These are phyloP conservation scores for Todiramphus chloris DNA, from an alignment of 2,113 vertebrate species.

Conservation along the genomic window DNA sequence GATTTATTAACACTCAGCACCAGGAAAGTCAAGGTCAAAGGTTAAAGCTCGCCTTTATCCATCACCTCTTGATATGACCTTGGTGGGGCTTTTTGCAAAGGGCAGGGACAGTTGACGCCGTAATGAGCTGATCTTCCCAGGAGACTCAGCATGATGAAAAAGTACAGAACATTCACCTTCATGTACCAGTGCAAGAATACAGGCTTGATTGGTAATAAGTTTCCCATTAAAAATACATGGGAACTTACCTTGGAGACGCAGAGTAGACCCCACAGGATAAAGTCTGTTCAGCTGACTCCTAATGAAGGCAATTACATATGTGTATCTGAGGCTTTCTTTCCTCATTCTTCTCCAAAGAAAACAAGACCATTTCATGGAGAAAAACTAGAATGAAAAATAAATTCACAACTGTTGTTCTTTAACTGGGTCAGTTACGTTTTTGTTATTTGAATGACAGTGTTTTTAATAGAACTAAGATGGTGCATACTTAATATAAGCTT, in stretches of 20 bases:
- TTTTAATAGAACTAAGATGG: not conserved
- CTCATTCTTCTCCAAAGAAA: slow-evolving; percentile 12
- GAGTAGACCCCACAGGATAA: slow-evolving; percentile 24
- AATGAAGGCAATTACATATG: slow-evolving; percentile 30
- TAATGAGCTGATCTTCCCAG: slow-evolving; percentile 59
- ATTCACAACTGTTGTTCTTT: not conserved
- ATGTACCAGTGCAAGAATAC: not conserved
- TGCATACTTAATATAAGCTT: not conserved
- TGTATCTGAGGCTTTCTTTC: not conserved
- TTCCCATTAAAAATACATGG: slow-evolving; percentile 62
- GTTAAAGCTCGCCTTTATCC: slow-evolving; percentile 64
- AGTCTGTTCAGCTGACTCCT: slow-evolving; percentile 12
- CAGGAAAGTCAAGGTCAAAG: slow-evolving; percentile 61
- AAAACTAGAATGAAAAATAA: slow-evolving; percentile 12
- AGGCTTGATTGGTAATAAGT: slow-evolving; percentile 42
- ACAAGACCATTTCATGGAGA: not conserved
- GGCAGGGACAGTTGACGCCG: slow-evolving; percentile 27
- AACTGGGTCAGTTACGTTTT: not conserved
- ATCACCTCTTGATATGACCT: slow-evolving; percentile 56
- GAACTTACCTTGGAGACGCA: not conserved
- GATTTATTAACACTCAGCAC: slow-evolving; percentile 64
- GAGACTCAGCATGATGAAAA: slow-evolving; percentile 39
- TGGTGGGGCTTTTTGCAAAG: slow-evolving; percentile 50
- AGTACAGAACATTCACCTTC: slow-evolving; percentile 27
- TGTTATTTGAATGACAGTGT: not conserved